Percentiles rank a stretch among this genome's conserved stretches.
phyloP scores from a whole-genome alignment of 1,140 invertebrate species.

The Penaeus chinensis region DNA sequence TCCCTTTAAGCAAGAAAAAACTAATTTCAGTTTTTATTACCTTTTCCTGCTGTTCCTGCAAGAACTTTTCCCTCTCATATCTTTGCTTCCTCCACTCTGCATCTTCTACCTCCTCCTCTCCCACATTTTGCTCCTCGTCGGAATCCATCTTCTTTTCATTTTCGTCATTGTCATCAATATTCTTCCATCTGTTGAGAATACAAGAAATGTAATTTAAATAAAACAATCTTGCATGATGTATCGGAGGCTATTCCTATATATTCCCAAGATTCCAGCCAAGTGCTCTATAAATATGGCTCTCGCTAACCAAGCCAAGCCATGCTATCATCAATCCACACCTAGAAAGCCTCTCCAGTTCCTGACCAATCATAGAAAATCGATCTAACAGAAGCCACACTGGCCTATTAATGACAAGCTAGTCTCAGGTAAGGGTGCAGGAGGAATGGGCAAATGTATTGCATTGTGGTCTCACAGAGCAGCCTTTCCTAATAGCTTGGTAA shows the following conservation, averaged over 20 bases:
- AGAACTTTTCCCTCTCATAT: conserved; percentile 58
- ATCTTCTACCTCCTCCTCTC: conserved; percentile 44
- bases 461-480: neutral
- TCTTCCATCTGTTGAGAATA: conserved; percentile 50
- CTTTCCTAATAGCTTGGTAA: neutral
- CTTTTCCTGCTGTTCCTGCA: conserved; percentile 48
- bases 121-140: conserved; percentile 43
- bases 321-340: too few species aligned
- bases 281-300: too few species aligned
- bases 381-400: too few species aligned
- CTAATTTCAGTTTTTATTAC: neutral
- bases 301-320: too few species aligned
- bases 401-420: too few species aligned
- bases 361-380: too few species aligned
- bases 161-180: conserved; percentile 26
- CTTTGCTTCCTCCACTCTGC: conserved; percentile 58
- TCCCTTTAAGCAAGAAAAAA: too few species aligned
- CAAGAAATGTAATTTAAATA: neutral
- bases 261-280: too few species aligned
- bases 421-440: neutral
- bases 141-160: conserved; percentile 20
- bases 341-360: too few species aligned
- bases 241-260: too few species aligned
- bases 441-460: neutral
- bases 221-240: neutral